Evolutionary conservation across 2,888 invertebrate genomes (phyloP), one percentile per base, ranked within the genome.

Genomic region (Adelphocoris suturalis): DNA sequence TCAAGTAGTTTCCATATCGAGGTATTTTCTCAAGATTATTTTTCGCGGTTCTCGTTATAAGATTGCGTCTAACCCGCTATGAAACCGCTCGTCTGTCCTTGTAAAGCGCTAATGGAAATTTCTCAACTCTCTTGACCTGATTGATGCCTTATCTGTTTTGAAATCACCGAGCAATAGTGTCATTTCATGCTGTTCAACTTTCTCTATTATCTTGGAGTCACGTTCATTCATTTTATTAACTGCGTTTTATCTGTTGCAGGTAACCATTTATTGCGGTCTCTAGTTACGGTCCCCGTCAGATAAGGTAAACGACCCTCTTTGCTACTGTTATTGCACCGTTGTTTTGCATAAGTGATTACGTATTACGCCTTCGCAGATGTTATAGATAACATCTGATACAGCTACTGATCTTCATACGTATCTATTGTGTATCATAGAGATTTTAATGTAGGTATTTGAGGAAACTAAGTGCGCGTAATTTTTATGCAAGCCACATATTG

Each of bases 221-320:
- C 61, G 0, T 7, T 3, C 23, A 68, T 68, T 68, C 23, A 68
- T 23, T 23, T 11, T 27, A 68, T 23, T 23, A 68, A 19, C 68
- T 68, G 9, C 19, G 68, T 68, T 68, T 37, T 68, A 68, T 68
- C 68, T 68, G 68, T 68, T 68, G 68, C 68, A 68, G 68, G 68
- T 68, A 61, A 61, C n/a, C 19, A 12, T 19, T 12, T 19, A 12
- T 19, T 23, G 19, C 23, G 4, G 0, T 68, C 19, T 19, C 23
- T 7, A 12, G 11, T 13, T 19, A 19, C 27, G 68, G 68, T 5
- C 1, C 68, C 23, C 68, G 13, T 23, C 4, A 68, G 68, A 68
- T 68, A 68, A 68, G 68, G 68, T 68, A 68, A 68, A 23, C 27
- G 68, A 27, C 13, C 12, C 19, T 23, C 68, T 27, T 68, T 23